Evolutionary conservation across 2,113 vertebrate species (phyloP), one percentile per base, ranked within the genome.

Genomic region (Centropus unirufus): DNA sequence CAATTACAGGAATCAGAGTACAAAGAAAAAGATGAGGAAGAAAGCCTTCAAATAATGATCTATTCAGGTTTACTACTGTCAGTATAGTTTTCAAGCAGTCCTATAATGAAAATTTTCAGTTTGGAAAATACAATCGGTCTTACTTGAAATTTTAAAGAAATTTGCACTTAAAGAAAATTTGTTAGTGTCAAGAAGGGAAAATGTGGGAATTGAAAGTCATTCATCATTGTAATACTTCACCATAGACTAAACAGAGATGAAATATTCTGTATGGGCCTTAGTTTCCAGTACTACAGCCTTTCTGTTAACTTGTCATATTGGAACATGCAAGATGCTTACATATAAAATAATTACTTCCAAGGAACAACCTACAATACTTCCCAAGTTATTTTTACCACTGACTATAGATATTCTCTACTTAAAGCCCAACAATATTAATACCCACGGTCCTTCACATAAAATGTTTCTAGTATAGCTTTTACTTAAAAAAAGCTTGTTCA

Each of bases 131-230:
- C 64, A 74, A 74, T 87, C 70, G 54, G 30, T 44, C 77, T 61
- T 76, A 85, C 64, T 63, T 75, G 40, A 46, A 90, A 87, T 49
- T 57, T 79, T 68, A 36, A n/a, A n/a, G n/a, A n/a, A n/a, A n/a
- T n/a, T n/a, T n/a, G 30, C 54, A 93, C 61, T 47, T 39, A 88
- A 95, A 85, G 92, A 96, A 97, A 97, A 92, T 89, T 88, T 90
- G 86, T 92, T 93, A 95, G 95, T 89, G 70, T 66, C 91, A 96
- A 87, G 49, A 83, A 95, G 66, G 42, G 30, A 47, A 82, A 94
- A 73, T 16, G 59, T 63, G 55, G n/a, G 69, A 97, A 96, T 51
- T 96, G 88, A 83, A 97, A 97, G 81, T 68, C 95, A 94, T 96
- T 95, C 63, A 80, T 97, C 94, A 96, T 16, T 91, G 57, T 61